These are phyloP conservation scores for Crocuta crocuta DNA, from an alignment of 2,113 vertebrate species.

Conservation along the genomic window DNA sequence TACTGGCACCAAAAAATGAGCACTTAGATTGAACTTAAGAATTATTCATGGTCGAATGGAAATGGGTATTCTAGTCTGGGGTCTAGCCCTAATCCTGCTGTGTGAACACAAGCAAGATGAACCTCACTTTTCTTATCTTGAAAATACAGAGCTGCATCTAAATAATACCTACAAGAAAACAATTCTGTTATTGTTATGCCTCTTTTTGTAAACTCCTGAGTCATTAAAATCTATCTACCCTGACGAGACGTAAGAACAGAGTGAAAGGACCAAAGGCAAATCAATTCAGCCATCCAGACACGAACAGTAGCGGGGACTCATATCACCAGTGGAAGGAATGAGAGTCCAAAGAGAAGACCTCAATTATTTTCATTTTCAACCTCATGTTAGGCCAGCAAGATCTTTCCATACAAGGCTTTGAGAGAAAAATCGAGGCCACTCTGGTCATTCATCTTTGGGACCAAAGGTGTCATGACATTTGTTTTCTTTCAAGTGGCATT, in stretches of 20 bases:
- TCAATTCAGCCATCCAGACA: background rate
- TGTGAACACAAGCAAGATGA: background rate
- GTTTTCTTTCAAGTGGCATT: background rate
- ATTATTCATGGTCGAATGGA: background rate
- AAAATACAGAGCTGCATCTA: background rate
- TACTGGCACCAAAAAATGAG: background rate
- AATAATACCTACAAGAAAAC: background rate
- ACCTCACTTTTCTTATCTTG: background rate
- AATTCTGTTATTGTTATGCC: background rate
- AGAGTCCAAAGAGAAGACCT: background rate
- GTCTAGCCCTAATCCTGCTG: background rate
- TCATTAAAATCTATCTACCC: background rate
- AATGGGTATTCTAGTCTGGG: background rate
- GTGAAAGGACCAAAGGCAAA: background rate
- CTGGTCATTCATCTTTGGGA: background rate
- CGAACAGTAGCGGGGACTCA: background rate
- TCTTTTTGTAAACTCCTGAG: background rate
- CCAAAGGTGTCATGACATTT: constrained; percentile 6
- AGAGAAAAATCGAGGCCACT: background rate
- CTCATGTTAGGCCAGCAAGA: background rate
- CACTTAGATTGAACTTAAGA: background rate
- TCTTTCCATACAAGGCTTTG: background rate
- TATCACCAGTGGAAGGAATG: background rate
- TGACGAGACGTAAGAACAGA: background rate
- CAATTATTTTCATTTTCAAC: background rate